Percentiles rank a stretch among this genome's conserved stretches.
Conservation (phyloP, 1,140 invertebrate genomes). For the Drosophila erecta region DNA sequence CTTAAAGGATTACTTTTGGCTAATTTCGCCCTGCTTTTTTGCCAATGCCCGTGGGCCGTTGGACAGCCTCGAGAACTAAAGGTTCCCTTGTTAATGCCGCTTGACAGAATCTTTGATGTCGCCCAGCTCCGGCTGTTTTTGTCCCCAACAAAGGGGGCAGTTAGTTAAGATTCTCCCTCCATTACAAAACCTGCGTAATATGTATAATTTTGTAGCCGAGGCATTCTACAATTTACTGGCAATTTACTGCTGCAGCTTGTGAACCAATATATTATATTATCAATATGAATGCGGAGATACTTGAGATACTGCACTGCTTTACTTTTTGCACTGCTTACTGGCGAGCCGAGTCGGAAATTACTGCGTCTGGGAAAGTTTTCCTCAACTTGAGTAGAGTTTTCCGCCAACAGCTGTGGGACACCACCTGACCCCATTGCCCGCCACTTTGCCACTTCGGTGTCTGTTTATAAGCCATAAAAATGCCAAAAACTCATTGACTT, state of each 20-base stretch:
- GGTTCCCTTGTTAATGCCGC: slow-evolving; percentile 31
- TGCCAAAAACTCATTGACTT: slow-evolving; percentile 81
- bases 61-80: slow-evolving; percentile 15
- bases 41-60: slow-evolving; percentile 20
- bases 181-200: neutral
- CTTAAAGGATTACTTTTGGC: slow-evolving; percentile 83
- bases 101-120: slow-evolving; percentile 41
- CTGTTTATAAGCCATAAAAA: slow-evolving; percentile 67
- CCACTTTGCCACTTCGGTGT: slow-evolving; percentile 25
- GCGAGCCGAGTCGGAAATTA: slow-evolving; percentile 3
- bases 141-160: slow-evolving; percentile 1
- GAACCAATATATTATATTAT: no score
- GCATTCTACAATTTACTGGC: neutral
- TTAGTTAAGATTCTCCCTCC: neutral
- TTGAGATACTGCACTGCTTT: no score
- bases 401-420: slow-evolving; percentile 27
- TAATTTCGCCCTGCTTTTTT: slow-evolving; percentile 66
- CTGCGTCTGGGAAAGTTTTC: slow-evolving; percentile 33
- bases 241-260: neutral
- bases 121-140: neutral
- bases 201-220: no score
- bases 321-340: no score
- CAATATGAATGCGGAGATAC: no score
- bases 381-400: slow-evolving; percentile 9
- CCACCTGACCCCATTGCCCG: slow-evolving; percentile 9